These are phyloP conservation scores for Xerus rutilus DNA, from an alignment of 2,797 vertebrate species.

Conservation along the genomic window DNA sequence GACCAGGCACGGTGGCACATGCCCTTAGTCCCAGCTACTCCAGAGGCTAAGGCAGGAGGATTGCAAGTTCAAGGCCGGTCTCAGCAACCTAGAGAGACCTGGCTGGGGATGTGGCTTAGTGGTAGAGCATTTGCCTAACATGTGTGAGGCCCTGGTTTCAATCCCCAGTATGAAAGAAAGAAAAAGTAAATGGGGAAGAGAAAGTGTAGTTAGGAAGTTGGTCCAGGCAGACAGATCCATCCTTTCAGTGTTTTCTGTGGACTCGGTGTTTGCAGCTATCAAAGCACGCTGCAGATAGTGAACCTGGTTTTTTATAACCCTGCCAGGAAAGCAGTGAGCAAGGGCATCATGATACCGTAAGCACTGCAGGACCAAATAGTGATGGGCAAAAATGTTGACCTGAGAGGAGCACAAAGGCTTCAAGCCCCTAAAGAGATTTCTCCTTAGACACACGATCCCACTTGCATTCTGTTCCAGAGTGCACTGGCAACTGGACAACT, in stretches of 20 bases:
- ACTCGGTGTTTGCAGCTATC: accelerated
- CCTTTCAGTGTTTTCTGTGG: not conserved
- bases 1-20: too few relatives aligned
- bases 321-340: not conserved
- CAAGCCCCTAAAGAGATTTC: not conserved
- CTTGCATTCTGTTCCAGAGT: not conserved
- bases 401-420: not conserved
- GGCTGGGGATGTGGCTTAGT: too few relatives aligned
- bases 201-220: not conserved
- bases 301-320: not conserved
- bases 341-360: accelerated
- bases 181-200: not conserved
- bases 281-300: not conserved
- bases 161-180: not conserved
- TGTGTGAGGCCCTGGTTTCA: too few relatives aligned
- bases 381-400: not conserved
- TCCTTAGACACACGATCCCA: not conserved
- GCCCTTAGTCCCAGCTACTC: too few relatives aligned
- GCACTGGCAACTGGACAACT: not conserved
- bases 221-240: not conserved
- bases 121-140: too few relatives aligned
- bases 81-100: too few relatives aligned
- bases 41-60: too few relatives aligned
- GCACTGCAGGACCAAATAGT: not conserved
- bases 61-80: too few relatives aligned